A percentile compares a stretch with the other conserved stretches of the same genome.
These are phyloP conservation scores for Hyperoplus immaculatus DNA, from an alignment of 2,797 vertebrate genomes.

Conservation along the genomic window DNA sequence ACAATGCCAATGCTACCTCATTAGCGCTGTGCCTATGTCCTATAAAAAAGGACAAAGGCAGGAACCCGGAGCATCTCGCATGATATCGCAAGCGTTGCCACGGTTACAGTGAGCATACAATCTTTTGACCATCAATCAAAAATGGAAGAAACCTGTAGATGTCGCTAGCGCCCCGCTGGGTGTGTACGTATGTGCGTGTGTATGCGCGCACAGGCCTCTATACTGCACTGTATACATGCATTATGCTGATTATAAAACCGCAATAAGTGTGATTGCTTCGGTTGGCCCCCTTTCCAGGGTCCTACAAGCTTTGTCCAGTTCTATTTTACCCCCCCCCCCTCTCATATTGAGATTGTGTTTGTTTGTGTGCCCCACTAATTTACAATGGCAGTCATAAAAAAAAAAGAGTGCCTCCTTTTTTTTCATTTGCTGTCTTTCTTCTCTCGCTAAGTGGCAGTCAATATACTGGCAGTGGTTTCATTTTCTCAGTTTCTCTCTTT, in stretches of 20 bases:
- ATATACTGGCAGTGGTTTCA: slow-evolving; percentile 61
- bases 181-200: too few species aligned
- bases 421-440: slow-evolving; percentile 45
- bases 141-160: slow-evolving; percentile 60
- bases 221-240: slow-evolving; percentile 35
- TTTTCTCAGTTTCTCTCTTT: slow-evolving; percentile 45
- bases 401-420: slow-evolving; percentile 11
- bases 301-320: neutral
- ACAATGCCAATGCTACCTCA: slow-evolving; percentile 28
- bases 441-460: slow-evolving; percentile 55
- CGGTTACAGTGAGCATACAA: slow-evolving; percentile 43
- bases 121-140: slow-evolving; percentile 46
- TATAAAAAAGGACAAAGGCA: slow-evolving; percentile 56
- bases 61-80: neutral
- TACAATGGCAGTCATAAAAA: slow-evolving; percentile 54
- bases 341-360: slow-evolving; percentile 56
- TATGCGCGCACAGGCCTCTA: neutral
- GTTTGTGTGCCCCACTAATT: slow-evolving; percentile 61
- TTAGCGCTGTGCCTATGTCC: slow-evolving; percentile 25
- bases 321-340: slow-evolving; percentile 34
- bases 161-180: slow-evolving; percentile 39
- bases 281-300: slow-evolving; percentile 28
- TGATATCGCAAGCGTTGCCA: slow-evolving; percentile 54
- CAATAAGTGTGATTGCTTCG: slow-evolving; percentile 64
- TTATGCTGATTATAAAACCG: slow-evolving; percentile 69